A percentile compares a stretch with the other conserved stretches of the same genome.
Evolutionary conservation across 1,140 invertebrate species (phyloP).

Genomic region (Galleria mellonella): DNA sequence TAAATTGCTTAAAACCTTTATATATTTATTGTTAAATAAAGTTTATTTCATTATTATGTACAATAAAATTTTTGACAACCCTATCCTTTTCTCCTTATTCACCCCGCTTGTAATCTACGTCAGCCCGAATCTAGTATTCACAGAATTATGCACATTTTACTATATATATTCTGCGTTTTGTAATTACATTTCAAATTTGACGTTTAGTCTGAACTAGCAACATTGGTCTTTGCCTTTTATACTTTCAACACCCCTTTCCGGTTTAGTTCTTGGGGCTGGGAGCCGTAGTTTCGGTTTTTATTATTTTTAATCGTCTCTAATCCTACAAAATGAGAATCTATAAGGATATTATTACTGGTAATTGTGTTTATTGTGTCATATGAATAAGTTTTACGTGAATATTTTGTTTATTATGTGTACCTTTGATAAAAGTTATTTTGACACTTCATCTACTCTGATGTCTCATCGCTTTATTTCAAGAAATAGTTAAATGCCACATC

Average conservation of each 20-base stretch:
- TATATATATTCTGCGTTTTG: conserved; percentile 1
- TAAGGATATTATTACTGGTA: conserved; percentile 96
- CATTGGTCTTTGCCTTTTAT: conserved; percentile 26
- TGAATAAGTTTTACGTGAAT: conserved; percentile 19
- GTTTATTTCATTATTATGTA: too few relatives aligned
- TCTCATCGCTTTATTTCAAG: conserved; percentile 25
- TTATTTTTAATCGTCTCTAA: conserved; percentile 79
- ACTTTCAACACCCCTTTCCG: conserved; percentile 71
- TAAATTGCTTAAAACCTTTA: too few relatives aligned
- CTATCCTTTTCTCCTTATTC: too few relatives aligned
- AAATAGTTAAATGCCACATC: conserved; percentile 45
- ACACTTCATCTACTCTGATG: conserved; percentile 42
- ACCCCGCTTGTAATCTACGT: too few relatives aligned
- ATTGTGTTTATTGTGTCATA: conserved; percentile 36
- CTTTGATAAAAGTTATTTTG: conserved; percentile 50
- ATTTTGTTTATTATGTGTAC: conserved; percentile 21
- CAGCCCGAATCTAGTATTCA: too few relatives aligned
- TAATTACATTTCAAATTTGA: background rate
- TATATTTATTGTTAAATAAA: too few relatives aligned
- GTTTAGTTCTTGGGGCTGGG: conserved; percentile 75
- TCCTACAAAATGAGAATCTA: conserved; percentile 94
- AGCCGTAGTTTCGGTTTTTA: conserved; percentile 78
- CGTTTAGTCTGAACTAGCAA: conserved; percentile 25
- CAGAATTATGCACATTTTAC: too few relatives aligned
- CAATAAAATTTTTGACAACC: too few relatives aligned